These are phyloP conservation scores for Gambusia yucatana DNA, from an alignment of 2,797 vertebrate species.

Conservation along the genomic window DNA sequence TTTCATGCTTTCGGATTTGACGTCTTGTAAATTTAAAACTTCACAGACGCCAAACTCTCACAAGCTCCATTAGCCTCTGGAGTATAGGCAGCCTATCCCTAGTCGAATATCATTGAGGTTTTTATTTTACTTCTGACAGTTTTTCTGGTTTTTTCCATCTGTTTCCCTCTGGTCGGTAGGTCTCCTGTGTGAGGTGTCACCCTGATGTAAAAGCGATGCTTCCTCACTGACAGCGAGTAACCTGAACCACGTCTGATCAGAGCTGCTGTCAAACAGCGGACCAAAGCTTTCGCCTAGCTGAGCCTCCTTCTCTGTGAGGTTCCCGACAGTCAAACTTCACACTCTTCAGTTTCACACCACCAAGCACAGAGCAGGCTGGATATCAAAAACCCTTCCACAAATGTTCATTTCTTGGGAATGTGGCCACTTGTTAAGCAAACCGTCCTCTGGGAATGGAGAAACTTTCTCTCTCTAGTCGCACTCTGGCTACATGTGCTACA, in stretches of 20 bases:
- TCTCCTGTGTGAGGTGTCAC: conserved; percentile 33
- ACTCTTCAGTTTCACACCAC: conserved; percentile 52
- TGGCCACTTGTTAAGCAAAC: conserved; percentile 35
- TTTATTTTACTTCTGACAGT: background rate
- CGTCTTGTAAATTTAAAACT: background rate
- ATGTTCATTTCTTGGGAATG: conserved; percentile 45
- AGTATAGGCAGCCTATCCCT: background rate
- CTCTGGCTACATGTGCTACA: conserved; percentile 42
- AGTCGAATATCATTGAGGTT: background rate
- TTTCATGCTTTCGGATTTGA: background rate
- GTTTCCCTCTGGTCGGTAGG: conserved; percentile 33
- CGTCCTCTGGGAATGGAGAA: conserved; percentile 40
- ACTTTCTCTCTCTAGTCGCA: conserved; percentile 39
- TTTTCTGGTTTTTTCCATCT: conserved; percentile 15
- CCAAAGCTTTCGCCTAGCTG: conserved; percentile 9
- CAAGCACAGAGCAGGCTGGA: conserved; percentile 28
- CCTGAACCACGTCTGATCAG: conserved; percentile 32
- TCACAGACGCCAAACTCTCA: background rate
- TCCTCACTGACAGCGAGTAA: conserved; percentile 32
- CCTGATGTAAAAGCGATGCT: conserved; percentile 26
- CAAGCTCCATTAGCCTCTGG: background rate
- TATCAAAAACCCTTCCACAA: conserved; percentile 31
- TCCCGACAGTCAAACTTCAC: conserved; percentile 34
- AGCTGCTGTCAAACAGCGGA: conserved; percentile 32
- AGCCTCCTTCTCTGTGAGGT: conserved; percentile 7